Percentiles rank a stretch among this genome's conserved stretches.
These are phyloP conservation scores for Acronicta psi DNA, from an alignment of 2,888 invertebrate species.

Conservation along the genomic window DNA sequence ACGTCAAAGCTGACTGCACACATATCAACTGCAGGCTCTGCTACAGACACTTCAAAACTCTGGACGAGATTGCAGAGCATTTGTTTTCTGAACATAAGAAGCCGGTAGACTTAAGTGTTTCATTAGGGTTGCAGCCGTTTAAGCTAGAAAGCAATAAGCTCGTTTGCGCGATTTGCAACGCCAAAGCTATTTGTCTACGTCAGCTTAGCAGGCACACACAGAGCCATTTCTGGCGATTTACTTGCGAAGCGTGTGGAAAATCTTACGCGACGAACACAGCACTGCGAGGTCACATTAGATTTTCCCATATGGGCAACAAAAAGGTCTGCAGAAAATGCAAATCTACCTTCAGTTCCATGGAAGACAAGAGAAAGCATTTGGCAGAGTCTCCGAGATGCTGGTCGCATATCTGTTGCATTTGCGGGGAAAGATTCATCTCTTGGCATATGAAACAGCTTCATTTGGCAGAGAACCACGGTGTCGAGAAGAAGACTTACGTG, in stretches of 20 bases:
- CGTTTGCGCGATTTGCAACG: conserved; percentile 73
- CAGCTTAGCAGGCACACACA: conserved; percentile 80
- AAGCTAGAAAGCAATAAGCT: conserved; percentile 73
- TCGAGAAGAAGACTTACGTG: conserved; percentile 67
- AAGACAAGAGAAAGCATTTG: conserved; percentile 74
- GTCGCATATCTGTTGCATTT: conserved; percentile 75
- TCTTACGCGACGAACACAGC: conserved; percentile 77
- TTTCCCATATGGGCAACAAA: conserved; percentile 70
- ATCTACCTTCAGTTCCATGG: conserved; percentile 69
- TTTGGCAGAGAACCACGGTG: conserved; percentile 70
- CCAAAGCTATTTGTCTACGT: conserved; percentile 71
- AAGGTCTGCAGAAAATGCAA: conserved; percentile 79
- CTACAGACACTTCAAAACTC: conserved; percentile 57
- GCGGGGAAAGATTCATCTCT: conserved; percentile 76
- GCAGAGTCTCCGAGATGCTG: conserved; percentile 72
- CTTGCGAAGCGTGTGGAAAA: conserved; percentile 82
- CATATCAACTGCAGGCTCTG: conserved; percentile 78
- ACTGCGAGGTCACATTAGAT: conserved; percentile 74
- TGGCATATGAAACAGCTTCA: conserved; percentile 75
- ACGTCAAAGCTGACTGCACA: conserved; percentile 79
- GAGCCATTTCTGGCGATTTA: conserved; percentile 76
- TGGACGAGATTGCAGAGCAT: conserved; percentile 74
- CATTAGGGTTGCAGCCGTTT: conserved; percentile 78
- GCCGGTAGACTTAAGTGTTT: conserved; percentile 64
- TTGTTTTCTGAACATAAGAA: conserved; percentile 70